Percentiles rank a stretch among this genome's conserved stretches.
Evolutionary conservation across 2,113 vertebrate species (phyloP).

Genomic region (Otocyon megalotis): DNA sequence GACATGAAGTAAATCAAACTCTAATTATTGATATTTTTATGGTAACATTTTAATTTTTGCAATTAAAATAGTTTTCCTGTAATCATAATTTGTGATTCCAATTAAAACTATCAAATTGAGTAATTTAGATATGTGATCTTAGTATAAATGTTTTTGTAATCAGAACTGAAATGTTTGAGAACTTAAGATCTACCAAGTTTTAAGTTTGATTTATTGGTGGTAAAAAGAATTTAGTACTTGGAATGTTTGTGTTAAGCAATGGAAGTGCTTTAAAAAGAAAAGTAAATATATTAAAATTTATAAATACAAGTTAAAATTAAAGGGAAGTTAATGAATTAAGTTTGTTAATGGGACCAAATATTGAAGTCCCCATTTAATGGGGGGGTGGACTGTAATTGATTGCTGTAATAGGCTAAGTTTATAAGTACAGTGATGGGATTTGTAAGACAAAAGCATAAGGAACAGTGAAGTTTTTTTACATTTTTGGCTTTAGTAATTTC

Average conservation of each 20-base stretch:
- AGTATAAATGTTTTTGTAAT: background rate
- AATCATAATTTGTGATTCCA: background rate
- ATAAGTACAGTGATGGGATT: background rate
- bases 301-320: conserved; percentile 40
- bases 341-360: conserved; percentile 8
- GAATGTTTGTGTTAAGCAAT: background rate
- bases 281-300: background rate
- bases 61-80: background rate
- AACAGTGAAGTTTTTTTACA: conserved; percentile 7
- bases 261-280: conserved; percentile 26
- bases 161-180: conserved; percentile 15
- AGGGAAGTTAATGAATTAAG: background rate
- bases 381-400: background rate
- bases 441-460: background rate
- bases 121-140: background rate
- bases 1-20: background rate
- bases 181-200: background rate
- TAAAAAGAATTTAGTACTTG: conserved; percentile 12
- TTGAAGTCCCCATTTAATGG: background rate
- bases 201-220: background rate
- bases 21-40: background rate
- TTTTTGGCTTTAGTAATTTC: conserved; percentile 1
- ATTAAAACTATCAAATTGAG: background rate
- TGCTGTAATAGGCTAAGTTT: background rate
- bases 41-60: background rate